Evolutionary conservation across 1,140 invertebrate genomes (phyloP), one percentile per base, ranked within the genome.

Genomic region (Pectinophora gossypiella): DNA sequence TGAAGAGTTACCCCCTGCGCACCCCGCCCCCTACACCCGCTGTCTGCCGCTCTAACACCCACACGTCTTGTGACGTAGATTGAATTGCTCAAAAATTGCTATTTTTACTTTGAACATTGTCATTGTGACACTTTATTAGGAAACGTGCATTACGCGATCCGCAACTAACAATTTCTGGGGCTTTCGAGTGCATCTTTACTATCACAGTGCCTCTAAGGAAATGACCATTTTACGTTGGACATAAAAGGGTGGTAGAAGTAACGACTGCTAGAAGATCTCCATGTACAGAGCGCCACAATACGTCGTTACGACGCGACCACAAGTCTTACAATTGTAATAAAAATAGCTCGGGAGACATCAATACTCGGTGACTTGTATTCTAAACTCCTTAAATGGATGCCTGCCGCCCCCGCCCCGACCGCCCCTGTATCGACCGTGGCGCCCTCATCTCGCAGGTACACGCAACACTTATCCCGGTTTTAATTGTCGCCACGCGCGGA

Each of bases 401-500:
- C 54, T 54, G 49, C 20, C 48, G 58, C 50, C 46, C 52, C 54
- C 56, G 56, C 63, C 49, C 61, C 57, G 48, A 20, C 42, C 59
- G 65, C 59, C 70, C 72, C 54, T 61, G 62, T 85, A 82, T 82
- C 78, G 78, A 82, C 75, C 78, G 78, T 73, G 51, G 72, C 75
- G 73, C 68, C 68, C 76, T 79, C 78, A 82, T 85, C 78, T 82
- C 77, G 61, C 81, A 83, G 81, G 81, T 85, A 85, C 59, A 81
- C 81, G 76, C 77, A 82, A 81, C 78, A 85, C 78, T 85, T 82
- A 81, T 85, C 79, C 76, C 76, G 77, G 76, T 78, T 85, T 79
- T 82, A 85, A 85, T 85, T 85, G 81, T 85, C 81, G 77, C 79
- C 72, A 80, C 71, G 76, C 79, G 67, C 71, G 68, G 76, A 74